Conservation (phyloP, 30 jellyfish, hydroid and myxozoan species). For the Hydra vulgaris region DNA sequence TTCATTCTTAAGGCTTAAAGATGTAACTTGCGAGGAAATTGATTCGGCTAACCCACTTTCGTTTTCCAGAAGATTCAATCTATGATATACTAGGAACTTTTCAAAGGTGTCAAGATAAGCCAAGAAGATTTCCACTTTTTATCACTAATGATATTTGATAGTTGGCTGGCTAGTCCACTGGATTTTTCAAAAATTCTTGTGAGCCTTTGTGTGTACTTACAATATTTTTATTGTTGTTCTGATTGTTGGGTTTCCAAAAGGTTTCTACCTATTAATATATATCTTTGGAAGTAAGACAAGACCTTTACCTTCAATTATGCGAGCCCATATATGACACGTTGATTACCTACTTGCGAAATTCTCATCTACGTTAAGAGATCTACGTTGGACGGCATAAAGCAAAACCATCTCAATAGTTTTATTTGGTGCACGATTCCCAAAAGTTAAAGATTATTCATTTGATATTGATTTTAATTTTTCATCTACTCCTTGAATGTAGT, state of each 20-base stretch:
- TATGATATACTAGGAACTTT: not conserved
- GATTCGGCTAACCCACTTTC: too few species aligned
- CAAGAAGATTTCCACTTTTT: conserved; percentile 13
- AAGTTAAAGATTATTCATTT: too few species aligned
- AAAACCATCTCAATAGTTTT: conserved; percentile 17
- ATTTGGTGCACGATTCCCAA: conserved; percentile 2
- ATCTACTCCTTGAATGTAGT: not conserved
- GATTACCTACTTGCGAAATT: too few species aligned
- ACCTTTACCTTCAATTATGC: too few species aligned
- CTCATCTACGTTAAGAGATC: not conserved
- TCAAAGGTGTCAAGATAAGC: too few species aligned
- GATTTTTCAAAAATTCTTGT: conserved; percentile 7
- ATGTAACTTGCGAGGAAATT: too few species aligned
- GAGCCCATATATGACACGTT: conserved; percentile 5
- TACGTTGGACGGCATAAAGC: conserved; percentile 1
- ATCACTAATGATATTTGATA: conserved; percentile 9
- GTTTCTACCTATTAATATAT: not conserved
- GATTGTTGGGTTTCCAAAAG: not conserved
- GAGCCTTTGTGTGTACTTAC: conserved; percentile 1
- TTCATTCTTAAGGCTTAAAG: too few species aligned
- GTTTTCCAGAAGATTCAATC: conserved; percentile 14
- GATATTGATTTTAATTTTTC: too few species aligned
- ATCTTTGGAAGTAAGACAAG: too few species aligned
- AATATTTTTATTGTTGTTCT: not conserved
- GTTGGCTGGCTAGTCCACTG: conserved; percentile 15